Evolutionary conservation across 1,140 invertebrate genomes (phyloP).

Genomic region (Drosophila parabipectinata): DNA sequence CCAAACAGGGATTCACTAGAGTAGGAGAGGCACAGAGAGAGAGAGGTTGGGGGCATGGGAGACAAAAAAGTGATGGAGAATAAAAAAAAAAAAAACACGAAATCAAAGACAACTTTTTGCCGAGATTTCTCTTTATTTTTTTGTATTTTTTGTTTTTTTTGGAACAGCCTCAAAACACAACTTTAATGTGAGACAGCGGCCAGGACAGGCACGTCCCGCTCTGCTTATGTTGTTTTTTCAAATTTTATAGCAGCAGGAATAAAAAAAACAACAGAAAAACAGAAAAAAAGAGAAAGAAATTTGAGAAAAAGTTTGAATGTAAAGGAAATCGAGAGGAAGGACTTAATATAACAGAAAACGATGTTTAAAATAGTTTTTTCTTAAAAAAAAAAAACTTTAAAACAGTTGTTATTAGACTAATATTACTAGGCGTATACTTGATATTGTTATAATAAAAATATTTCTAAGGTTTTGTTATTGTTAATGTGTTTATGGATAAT

Average conservation of each 20-base stretch:
- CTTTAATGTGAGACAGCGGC: slow-evolving; percentile 9
- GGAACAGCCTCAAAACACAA: neutral
- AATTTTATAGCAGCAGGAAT: neutral
- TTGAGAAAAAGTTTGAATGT: slow-evolving; percentile 3
- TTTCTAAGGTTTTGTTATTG: no score
- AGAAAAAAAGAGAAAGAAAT: neutral
- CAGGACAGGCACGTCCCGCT: neutral
- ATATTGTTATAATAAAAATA: no score
- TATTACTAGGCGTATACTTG: no score
- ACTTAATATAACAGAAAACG: neutral
- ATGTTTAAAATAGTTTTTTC: neutral
- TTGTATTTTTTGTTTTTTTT: no score
- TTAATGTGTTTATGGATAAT: no score
- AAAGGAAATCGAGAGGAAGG: slow-evolving; percentile 6
- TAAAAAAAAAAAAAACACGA: slow-evolving; percentile 3
- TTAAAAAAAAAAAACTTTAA: no score
- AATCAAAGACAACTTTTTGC: slow-evolving; percentile 39
- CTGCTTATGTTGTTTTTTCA: slow-evolving; percentile 2
- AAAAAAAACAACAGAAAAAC: neutral
- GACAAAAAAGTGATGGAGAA: slow-evolving; percentile 8
- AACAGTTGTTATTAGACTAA: no score
- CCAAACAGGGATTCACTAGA: slow-evolving; percentile 44
- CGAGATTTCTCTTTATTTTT: slow-evolving; percentile 19
- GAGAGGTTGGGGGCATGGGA: neutral
- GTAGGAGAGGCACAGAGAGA: neutral